Evolutionary conservation across 2,113 vertebrate species (phyloP), one percentile per base, ranked within the genome.

Genomic region (Accipiter virgatus): DNA sequence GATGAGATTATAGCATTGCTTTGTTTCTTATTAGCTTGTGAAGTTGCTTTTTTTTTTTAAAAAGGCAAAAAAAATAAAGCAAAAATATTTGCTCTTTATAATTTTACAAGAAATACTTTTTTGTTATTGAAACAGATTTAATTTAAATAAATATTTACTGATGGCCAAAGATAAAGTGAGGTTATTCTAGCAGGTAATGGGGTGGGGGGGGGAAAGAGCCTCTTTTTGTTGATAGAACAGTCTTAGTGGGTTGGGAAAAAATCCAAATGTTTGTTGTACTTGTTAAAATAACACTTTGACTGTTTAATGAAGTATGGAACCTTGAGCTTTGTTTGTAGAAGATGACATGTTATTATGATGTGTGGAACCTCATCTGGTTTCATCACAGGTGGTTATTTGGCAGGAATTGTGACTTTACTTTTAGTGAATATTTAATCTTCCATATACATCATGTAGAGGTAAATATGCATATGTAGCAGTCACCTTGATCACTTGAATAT

Each of bases 271-370:
- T 97, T 84, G 7, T 92, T 96, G 86, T 95, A 70, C 90, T 78
- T 78, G 20, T 94, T 93, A 97, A 95, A 96, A 70, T 40, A 38
- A 59, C 42, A 74, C 32, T n/a, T n/a, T 26, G 50, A 50, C 25
- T 50, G 50, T 91, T 98, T 88, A 96, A 88, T 96, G 94, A 96
- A 95, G 71, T 87, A 22, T 86, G 70, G 75, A 96, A 80, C 94
- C 92, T 97, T 97, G 95, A 96, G 63, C 71, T 95, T 90, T 97
- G 78, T 97, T 97, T 98, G 96, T 59, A 43, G 83, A 80, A 94
- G 95, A 55, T 95, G 90, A 97, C 50, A 50, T 91, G 50, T 74
- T 96, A 62, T 50, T 26, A 50, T 26, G 25, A 50, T 72, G 36
- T 68, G 52, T 88, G 92, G 92, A 92, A 82, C 87, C 29, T 81